These are phyloP conservation scores for Sarcophaga caerulescens DNA, from an alignment of 2,888 invertebrate species.

Conservation along the genomic window DNA sequence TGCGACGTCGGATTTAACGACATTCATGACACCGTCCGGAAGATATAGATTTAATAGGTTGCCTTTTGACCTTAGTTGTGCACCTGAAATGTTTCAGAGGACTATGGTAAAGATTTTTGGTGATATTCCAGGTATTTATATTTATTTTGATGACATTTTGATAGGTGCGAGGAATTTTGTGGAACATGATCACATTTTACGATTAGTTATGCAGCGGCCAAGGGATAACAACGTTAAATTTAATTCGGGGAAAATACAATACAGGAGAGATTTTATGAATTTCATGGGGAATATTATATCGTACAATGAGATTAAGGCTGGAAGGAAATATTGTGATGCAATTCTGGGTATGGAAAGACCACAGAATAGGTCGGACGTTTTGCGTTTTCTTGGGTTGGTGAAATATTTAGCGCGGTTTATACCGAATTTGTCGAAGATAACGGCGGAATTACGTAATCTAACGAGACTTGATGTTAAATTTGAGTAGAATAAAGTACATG, in stretches of 20 bases:
- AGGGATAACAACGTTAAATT: constrained; percentile 36
- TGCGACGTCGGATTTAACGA: no score
- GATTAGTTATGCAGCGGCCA: constrained; percentile 60
- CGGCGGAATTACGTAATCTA: constrained; percentile 53
- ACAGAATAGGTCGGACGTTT: constrained; percentile 34
- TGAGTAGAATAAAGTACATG: constrained; percentile 53
- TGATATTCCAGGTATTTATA: constrained; percentile 22
- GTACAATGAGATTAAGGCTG: constrained; percentile 31
- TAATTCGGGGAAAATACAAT: constrained; percentile 25
- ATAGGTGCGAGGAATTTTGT: constrained; percentile 67
- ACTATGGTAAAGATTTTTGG: no score
- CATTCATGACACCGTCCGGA: no score
- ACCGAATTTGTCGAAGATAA: constrained; percentile 55
- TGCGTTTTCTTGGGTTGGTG: constrained; percentile 56
- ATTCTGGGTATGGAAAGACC: constrained; percentile 38
- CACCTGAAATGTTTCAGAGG: no score
- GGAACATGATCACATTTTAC: constrained; percentile 66
- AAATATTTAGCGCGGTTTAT: constrained; percentile 40
- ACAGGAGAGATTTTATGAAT: constrained; percentile 24
- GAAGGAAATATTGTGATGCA: constrained; percentile 23
- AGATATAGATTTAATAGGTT: no score
- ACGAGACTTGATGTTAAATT: constrained; percentile 50
- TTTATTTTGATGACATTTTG: constrained; percentile 77
- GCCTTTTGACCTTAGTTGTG: no score
- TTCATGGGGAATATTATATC: constrained; percentile 52